These are phyloP conservation scores for Lepidocyrtinus sp. DNA, from an alignment of 2,888 invertebrate genomes.

Conservation along the genomic window DNA sequence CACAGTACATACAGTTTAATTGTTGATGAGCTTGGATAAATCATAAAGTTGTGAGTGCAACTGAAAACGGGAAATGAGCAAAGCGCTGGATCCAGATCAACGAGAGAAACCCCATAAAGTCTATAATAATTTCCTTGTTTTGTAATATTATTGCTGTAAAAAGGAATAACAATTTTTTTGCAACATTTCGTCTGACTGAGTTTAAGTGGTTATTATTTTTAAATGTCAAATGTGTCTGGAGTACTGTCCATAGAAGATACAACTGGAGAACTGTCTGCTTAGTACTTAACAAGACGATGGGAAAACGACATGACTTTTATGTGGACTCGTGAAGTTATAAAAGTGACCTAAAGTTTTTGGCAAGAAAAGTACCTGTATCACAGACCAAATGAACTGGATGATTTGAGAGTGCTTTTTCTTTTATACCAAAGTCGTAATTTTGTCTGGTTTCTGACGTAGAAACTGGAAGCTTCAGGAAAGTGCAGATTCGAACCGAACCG, in stretches of 20 bases:
- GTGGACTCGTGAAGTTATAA: too few species aligned
- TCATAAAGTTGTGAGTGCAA: background rate
- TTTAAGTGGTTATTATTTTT: background rate
- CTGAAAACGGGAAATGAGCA: background rate
- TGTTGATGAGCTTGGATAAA: too few species aligned
- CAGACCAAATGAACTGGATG: background rate
- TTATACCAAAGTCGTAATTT: background rate
- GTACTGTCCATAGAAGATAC: too few species aligned
- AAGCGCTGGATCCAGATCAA: background rate
- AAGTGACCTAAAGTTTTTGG: too few species aligned
- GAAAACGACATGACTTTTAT: too few species aligned
- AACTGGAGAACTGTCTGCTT: background rate
- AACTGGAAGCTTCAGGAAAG: background rate
- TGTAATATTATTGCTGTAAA: background rate
- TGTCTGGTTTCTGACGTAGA: background rate
- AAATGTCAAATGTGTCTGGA: background rate
- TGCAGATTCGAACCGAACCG: background rate
- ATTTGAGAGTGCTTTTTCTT: background rate
- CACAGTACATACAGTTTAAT: too few species aligned
- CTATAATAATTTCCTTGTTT: background rate
- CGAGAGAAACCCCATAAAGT: background rate
- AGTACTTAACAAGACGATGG: background rate
- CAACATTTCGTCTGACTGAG: background rate
- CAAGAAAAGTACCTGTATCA: too few species aligned
- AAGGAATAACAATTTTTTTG: background rate